Evolutionary conservation across 2,113 vertebrate genomes (phyloP), one percentile per base, ranked within the genome.

Genomic region (Pygoscelis antarcticus): DNA sequence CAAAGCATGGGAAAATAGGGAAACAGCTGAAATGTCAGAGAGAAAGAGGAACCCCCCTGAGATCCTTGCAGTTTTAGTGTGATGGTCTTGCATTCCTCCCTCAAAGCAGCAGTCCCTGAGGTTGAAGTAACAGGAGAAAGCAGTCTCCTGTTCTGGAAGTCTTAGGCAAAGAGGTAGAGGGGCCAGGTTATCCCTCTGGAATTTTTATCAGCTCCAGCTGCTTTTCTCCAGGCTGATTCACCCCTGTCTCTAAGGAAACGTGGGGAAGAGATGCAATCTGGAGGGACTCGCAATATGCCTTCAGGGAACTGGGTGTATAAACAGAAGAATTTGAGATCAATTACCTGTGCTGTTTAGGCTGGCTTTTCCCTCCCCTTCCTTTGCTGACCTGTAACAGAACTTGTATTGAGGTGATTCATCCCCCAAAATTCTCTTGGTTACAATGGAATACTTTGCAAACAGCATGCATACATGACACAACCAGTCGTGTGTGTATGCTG

Each of bases 161-260:
- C 62, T 89, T 47, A 71, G 65, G 57, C 58, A 62, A 90, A 87
- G 76, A 85, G 62, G 70, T 9, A 5, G 77, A 94, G 96, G 82
- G 90, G 94, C 92, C 57, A 82, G 95, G 92, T 95, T 93, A 82
- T 95, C 92, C 96, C 83, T 77, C 47, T 75, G 94, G 97, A 89
- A 96, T 92, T 95, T 95, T 95, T 93, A 95, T 93, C 32, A 4
- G 46, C 83, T 97, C 89, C 91, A 89, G 92, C 94, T 97, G 95
- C 91, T 89, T 93, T 91, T 87, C 86, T 93, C 80, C 77, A 76
- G 94, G 94, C 94, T 91, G 93, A 91, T 93, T 94, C 94, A 90
- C 69, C 65, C 38, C 64, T 81, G 69, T 77, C 72, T 75, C 69
- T 70, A 91, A 71, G 85, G 75, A 49, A 92, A 83, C 54, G 1